Evolutionary conservation across 1,140 invertebrate species (phyloP).

Genomic region (Drosophila tani): DNA sequence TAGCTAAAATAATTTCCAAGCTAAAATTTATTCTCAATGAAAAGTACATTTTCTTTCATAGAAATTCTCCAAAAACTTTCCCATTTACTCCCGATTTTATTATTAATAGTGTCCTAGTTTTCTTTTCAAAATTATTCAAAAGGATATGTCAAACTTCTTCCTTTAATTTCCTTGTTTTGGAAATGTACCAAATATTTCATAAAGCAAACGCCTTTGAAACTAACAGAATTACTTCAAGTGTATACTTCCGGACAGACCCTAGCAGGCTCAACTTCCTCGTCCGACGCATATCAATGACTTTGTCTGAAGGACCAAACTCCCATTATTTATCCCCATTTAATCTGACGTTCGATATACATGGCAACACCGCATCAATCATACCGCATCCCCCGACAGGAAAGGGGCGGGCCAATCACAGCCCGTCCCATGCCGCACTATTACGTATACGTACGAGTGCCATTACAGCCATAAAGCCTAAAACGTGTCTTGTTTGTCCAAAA

Average conservation of each 20-base stretch:
- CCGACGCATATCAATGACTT: conserved; percentile 46
- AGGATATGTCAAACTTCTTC: not conserved
- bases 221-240: not conserved
- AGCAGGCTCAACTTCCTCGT: not conserved
- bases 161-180: not conserved
- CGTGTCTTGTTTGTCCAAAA: conserved; percentile 65
- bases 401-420: conserved; percentile 32
- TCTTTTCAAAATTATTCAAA: not conserved
- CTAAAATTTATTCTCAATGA: too few species aligned
- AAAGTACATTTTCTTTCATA: too few species aligned
- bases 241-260: conserved; percentile 3
- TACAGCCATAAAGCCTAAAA: conserved; percentile 68
- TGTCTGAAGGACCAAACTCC: conserved; percentile 3
- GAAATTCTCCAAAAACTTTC: too few species aligned
- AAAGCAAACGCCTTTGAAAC: too few species aligned
- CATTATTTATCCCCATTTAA: conserved; percentile 71
- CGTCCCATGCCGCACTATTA: conserved; percentile 12
- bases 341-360: conserved; percentile 54
- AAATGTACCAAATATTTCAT: not conserved
- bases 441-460: conserved; percentile 49
- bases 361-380: conserved; percentile 64
- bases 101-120: not conserved
- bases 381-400: conserved; percentile 30
- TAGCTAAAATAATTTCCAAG: too few species aligned
- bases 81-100: too few species aligned